Conservation (phyloP, 2,888 invertebrate genomes). For the Spilarctia lutea region DNA sequence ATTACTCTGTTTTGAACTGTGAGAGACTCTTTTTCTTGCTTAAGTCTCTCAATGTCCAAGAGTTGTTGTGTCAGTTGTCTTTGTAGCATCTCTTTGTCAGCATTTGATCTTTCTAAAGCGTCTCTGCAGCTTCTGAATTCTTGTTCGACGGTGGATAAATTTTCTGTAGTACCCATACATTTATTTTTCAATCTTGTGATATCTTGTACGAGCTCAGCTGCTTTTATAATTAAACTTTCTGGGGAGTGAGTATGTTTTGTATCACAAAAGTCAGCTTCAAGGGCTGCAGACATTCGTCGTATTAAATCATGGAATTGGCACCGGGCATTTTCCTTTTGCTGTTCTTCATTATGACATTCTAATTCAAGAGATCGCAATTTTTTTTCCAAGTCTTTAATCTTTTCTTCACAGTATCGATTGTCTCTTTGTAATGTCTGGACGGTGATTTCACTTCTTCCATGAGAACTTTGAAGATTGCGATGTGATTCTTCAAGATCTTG, state of each 20-base stretch:
- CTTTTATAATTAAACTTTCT: constrained; percentile 91
- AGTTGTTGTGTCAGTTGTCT: constrained; percentile 90
- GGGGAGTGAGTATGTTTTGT: constrained; percentile 88
- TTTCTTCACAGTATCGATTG: constrained; percentile 90
- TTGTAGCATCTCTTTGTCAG: constrained; percentile 91
- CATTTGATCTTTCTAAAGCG: constrained; percentile 87
- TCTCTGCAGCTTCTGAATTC: constrained; percentile 89
- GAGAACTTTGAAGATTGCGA: constrained; percentile 87
- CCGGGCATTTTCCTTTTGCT: constrained; percentile 90
- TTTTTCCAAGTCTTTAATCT: constrained; percentile 91
- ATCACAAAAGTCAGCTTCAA: constrained; percentile 91
- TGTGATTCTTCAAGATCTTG: constrained; percentile 93
- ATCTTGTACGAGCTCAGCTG: constrained; percentile 92
- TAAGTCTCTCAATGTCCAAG: constrained; percentile 90
- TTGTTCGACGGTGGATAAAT: constrained; percentile 87
- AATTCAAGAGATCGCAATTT: constrained; percentile 91
- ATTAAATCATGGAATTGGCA: constrained; percentile 90
- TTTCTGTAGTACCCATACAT: constrained; percentile 87
- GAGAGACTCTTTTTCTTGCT: constrained; percentile 92
- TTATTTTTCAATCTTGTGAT: constrained; percentile 88
- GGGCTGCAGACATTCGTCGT: constrained; percentile 89
- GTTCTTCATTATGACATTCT: constrained; percentile 90
- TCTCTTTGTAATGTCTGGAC: constrained; percentile 92
- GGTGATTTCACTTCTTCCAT: constrained; percentile 89
- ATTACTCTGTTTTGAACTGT: constrained; percentile 90